These are phyloP conservation scores for Anolis apletophallus DNA, from an alignment of 2,797 vertebrate species.

Conservation along the genomic window DNA sequence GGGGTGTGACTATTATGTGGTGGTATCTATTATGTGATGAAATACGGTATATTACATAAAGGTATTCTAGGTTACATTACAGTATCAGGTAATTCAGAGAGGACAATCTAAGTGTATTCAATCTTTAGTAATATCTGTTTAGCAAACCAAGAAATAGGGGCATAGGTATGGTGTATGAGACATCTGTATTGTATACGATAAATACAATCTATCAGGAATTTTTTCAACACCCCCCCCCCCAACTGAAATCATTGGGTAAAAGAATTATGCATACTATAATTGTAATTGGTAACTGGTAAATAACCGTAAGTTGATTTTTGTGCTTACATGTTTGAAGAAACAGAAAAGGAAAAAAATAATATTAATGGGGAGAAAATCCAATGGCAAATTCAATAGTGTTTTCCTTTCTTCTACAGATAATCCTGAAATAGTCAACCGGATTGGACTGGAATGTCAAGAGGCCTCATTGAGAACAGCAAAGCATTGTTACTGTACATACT, in stretches of 20 bases:
- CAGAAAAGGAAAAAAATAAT: neutral
- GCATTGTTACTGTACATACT: constrained; percentile 98
- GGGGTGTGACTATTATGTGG: too few species aligned
- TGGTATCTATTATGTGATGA: neutral
- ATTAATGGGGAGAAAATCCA: rapidly evolving
- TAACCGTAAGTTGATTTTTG: neutral
- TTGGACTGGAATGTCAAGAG: constrained; percentile 87
- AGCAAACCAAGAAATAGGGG: neutral
- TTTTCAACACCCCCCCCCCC: neutral
- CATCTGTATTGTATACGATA: neutral
- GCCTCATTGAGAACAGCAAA: constrained; percentile 90
- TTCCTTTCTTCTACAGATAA: constrained; percentile 88
- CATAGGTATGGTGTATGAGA: neutral
- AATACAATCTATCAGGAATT: neutral
- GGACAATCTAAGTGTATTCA: neutral
- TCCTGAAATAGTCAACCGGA: constrained; percentile 95
- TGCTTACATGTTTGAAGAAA: neutral
- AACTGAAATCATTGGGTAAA: neutral
- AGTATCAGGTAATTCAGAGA: neutral
- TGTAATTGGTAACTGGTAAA: rapidly evolving
- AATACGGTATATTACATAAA: neutral
- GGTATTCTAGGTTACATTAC: neutral
- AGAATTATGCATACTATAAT: neutral
- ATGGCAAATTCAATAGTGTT: constrained; percentile 50
- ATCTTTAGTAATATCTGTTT: neutral